Percentiles rank a stretch among this genome's conserved stretches.
phyloP scores from a whole-genome alignment of 2,113 vertebrate species.

The Oncorhynchus nerka region DNA sequence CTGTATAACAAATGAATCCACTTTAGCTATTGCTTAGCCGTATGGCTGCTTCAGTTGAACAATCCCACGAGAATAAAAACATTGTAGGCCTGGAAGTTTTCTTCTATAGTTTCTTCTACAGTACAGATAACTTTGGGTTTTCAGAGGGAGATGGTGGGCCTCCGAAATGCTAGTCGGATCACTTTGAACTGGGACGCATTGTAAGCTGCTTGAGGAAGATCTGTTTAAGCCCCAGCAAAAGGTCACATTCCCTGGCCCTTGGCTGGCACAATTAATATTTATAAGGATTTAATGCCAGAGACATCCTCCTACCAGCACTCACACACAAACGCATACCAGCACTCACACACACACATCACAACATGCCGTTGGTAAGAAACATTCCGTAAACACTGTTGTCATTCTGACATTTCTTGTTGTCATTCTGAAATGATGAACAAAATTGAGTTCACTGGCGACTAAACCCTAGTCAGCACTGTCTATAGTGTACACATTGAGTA shows the following conservation, averaged over 20 bases:
- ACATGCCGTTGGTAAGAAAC: neutral
- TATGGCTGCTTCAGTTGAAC: too few relatives aligned
- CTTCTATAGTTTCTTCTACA: neutral
- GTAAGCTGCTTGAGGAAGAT: conserved; percentile 44
- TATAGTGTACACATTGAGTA: conserved; percentile 36
- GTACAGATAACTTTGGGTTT: conserved; percentile 7
- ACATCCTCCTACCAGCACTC: conserved; percentile 29
- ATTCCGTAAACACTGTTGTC: neutral
- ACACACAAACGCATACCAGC: conserved; percentile 6
- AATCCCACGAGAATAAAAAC: neutral
- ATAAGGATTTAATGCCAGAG: conserved; percentile 59
- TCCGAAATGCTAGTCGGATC: conserved; percentile 38
- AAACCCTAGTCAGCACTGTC: conserved; percentile 22
- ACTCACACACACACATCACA: neutral
- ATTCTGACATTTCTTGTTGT: conserved; percentile 5
- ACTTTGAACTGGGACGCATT: conserved; percentile 52
- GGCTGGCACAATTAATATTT: conserved; percentile 60
- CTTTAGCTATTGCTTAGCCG: neutral
- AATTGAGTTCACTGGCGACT: conserved; percentile 31
- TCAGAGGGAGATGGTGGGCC: conserved; percentile 11
- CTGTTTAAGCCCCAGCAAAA: conserved; percentile 52
- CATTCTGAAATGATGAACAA: conserved; percentile 37
- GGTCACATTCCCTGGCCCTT: conserved; percentile 58
- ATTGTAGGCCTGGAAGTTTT: neutral
- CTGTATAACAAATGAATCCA: neutral